Conservation (phyloP, 1,140 invertebrate species). For the Laupala kohalensis region DNA sequence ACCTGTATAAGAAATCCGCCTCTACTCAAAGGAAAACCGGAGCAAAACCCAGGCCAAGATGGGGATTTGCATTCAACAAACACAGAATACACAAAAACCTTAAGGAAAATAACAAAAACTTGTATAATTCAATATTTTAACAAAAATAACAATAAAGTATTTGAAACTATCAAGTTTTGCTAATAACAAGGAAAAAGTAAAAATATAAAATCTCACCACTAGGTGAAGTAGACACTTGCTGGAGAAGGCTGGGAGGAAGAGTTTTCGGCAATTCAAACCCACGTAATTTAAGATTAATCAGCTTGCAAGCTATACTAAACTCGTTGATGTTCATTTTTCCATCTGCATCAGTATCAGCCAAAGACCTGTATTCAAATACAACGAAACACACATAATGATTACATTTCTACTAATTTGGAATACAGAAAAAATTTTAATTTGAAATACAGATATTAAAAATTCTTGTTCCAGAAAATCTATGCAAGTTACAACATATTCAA, state of each 20-base stretch:
- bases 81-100: neutral
- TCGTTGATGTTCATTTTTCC: constrained; percentile 93
- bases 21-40: no score
- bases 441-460: neutral
- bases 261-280: constrained; percentile 79
- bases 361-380: constrained; percentile 43
- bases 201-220: constrained; percentile 16
- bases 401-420: no score
- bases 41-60: no score
- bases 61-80: no score
- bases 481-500: no score
- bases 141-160: no score
- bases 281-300: constrained; percentile 86
- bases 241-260: constrained; percentile 63
- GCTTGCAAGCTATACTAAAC: constrained; percentile 94
- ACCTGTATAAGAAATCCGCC: no score
- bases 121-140: neutral
- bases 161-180: no score
- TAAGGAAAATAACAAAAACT: neutral
- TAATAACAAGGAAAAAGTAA: no score
- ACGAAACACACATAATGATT: no score
- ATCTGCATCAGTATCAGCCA: constrained; percentile 93
- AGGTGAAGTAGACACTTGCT: constrained; percentile 21
- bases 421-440: no score
- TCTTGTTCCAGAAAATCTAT: no score